A percentile compares a stretch with the other conserved stretches of the same genome.
These are phyloP conservation scores for Drosophila subsilvestris DNA, from an alignment of 2,888 invertebrate species.

Conservation along the genomic window DNA sequence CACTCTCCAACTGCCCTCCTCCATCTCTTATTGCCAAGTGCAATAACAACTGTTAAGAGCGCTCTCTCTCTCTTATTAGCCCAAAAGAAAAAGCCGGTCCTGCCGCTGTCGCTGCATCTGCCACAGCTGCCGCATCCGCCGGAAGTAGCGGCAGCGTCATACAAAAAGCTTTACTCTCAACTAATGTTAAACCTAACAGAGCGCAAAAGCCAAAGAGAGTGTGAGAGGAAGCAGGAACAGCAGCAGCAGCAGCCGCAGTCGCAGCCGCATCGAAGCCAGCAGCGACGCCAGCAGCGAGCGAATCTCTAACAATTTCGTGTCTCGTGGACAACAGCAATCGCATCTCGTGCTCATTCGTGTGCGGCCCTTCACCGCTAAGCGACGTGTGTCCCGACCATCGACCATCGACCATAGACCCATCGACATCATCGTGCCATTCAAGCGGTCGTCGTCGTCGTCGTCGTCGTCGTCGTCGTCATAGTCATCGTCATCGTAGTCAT, in stretches of 20 bases:
- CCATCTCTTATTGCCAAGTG: too few relatives aligned
- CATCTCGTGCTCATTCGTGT: conserved; percentile 72
- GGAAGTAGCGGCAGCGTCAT: conserved; percentile 47
- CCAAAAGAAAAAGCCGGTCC: not conserved
- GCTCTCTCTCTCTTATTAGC: not conserved
- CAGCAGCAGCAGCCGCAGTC: conserved; percentile 13
- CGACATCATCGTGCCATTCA: not conserved
- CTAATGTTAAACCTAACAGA: not conserved
- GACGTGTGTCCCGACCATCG: conserved; percentile 45
- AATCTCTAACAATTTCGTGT: conserved; percentile 37
- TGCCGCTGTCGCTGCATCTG: too few relatives aligned
- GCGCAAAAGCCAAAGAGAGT: not conserved
- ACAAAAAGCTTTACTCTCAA: conserved; percentile 65
- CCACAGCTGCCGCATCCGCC: conserved; percentile 48
- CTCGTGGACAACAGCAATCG: conserved; percentile 39
- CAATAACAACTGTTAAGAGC: not conserved
- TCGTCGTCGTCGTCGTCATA: conserved; percentile 13
- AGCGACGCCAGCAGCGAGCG: conserved; percentile 31
- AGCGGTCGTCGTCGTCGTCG: not conserved
- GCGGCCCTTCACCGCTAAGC: conserved; percentile 79
- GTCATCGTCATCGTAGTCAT: conserved; percentile 8
- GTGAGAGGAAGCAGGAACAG: conserved; percentile 12
- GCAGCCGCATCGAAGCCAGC: conserved; percentile 15
- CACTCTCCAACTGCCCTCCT: too few relatives aligned
- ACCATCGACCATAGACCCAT: not conserved